Conservation (phyloP, 2,113 vertebrate genomes). For the Pachyramphus minor region DNA sequence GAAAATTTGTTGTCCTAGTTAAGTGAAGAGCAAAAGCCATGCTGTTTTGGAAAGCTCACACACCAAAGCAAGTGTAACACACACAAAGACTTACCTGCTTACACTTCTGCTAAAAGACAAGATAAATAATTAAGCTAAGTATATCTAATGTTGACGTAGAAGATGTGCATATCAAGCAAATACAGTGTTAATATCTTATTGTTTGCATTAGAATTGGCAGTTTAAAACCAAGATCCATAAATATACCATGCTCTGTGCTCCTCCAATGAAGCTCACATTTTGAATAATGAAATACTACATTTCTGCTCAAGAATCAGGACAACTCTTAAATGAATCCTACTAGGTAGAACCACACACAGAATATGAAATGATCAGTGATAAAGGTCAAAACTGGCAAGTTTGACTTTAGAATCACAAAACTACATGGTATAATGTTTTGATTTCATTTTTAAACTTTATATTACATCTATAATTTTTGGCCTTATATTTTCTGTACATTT, state of each 20-base stretch:
- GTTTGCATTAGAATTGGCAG: background rate
- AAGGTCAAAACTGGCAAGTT: background rate
- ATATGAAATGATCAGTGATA: background rate
- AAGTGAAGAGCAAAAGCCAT: background rate
- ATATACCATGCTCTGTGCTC: background rate
- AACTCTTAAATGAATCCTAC: background rate
- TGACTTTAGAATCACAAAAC: background rate
- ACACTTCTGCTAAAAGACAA: constrained; percentile 12
- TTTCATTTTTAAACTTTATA: background rate
- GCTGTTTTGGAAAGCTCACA: background rate
- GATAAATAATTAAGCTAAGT: background rate
- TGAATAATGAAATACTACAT: background rate
- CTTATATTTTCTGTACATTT: background rate
- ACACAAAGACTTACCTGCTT: background rate
- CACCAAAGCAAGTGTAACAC: background rate
- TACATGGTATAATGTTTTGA: background rate
- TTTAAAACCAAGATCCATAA: background rate
- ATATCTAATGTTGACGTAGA: background rate
- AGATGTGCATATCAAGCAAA: background rate
- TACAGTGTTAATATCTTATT: background rate
- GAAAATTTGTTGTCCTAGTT: background rate
- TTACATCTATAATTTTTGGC: background rate
- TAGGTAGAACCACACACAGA: background rate
- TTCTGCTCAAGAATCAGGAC: background rate
- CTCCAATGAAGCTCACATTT: background rate